Base-by-base conservation (phyloP, 2,888 invertebrate genomes). In the Pachymerium ferrugineum region DNA sequence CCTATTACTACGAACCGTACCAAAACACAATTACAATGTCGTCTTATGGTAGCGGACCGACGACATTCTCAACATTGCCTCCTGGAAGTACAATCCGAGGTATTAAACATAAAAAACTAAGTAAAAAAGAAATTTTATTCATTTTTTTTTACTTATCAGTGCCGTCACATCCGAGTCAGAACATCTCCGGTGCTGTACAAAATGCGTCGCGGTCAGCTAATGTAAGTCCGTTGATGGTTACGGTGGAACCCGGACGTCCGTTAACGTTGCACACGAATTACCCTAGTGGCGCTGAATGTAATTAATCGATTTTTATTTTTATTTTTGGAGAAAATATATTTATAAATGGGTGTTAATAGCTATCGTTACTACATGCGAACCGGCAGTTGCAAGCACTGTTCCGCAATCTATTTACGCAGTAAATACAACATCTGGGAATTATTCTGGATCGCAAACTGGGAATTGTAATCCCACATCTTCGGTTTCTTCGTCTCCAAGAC, bases 401-500 rank as follows among this genome's bases (percentile, higher is more conserved):
- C 12, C 71, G 3, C 35, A 33, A 22, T 19, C 71, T 10, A 35
- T 71, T 19, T 35, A 71, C 16, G 22, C 71, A 0, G 71, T 71
- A 22, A 71, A 28, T 22, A 38, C 35, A 16, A 25, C 6, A 12
- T 19, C 35, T 19, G 33, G 28, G n/a, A 71, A 14, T 0, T 19
- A 28, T 22, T 29, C 25, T 30, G 31, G 16, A 19, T 70, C 30
- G 47, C 69, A 38, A 42, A 25, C 25, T n/a, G 19, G 73, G 4
- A 19, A 28, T 62, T 42, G 30, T 71, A 70, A 38, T 38, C 5
- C 74, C 3, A 31, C 69, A n/a, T 38, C 72, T 22, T 31, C 42
- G 16, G 28, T 74, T 0, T 86, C 87, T 73, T 86, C 86, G 81
- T 87, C 90, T 19, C 91, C 92, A 0, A 83, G 93, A 76, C 93